phyloP scores from a whole-genome alignment of 2,113 vertebrate species.

The Cephalopholis sonnerati region DNA sequence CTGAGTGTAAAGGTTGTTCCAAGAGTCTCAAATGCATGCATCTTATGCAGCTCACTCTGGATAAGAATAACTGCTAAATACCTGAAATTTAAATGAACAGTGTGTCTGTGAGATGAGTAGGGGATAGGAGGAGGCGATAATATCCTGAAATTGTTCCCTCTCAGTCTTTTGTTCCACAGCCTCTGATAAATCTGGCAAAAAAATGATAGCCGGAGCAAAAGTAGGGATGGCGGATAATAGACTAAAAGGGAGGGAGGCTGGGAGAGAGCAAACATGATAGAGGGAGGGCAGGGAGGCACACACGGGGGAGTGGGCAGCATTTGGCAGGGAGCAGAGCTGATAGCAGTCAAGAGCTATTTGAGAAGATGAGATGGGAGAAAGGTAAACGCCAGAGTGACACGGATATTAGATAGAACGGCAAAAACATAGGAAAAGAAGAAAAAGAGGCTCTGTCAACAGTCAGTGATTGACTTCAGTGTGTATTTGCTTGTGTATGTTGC shows the following conservation, averaged over 20 bases:
- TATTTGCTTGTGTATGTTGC: neutral
- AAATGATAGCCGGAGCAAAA: slow-evolving; percentile 45
- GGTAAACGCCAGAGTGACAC: slow-evolving; percentile 39
- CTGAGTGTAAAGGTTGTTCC: neutral
- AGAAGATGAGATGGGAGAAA: slow-evolving; percentile 56
- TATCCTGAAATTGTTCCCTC: slow-evolving; percentile 69
- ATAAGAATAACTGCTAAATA: slow-evolving; percentile 20
- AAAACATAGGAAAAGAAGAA: slow-evolving; percentile 15
- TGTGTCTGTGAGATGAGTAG: slow-evolving; percentile 29
- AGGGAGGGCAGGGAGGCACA: neutral
- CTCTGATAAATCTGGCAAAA: slow-evolving; percentile 53
- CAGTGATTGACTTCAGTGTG: slow-evolving; percentile 31
- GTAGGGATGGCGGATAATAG: slow-evolving; percentile 37
- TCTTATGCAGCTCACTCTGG: neutral
- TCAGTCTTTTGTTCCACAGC: slow-evolving; percentile 65
- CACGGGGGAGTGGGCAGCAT: neutral
- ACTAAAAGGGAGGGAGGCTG: slow-evolving; percentile 20
- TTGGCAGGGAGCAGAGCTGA: slow-evolving; percentile 40
- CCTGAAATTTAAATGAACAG: slow-evolving; percentile 6
- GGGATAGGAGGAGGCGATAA: slow-evolving; percentile 33
- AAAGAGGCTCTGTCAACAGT: slow-evolving; percentile 27
- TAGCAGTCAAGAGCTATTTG: slow-evolving; percentile 56
- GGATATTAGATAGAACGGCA: slow-evolving; percentile 5
- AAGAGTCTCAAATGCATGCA: neutral
- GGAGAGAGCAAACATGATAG: slow-evolving; percentile 25